A percentile compares a stretch with the other conserved stretches of the same genome.
Evolutionary conservation across 2,113 vertebrate genomes (phyloP).

Genomic region (Amblyopsis rosae): DNA sequence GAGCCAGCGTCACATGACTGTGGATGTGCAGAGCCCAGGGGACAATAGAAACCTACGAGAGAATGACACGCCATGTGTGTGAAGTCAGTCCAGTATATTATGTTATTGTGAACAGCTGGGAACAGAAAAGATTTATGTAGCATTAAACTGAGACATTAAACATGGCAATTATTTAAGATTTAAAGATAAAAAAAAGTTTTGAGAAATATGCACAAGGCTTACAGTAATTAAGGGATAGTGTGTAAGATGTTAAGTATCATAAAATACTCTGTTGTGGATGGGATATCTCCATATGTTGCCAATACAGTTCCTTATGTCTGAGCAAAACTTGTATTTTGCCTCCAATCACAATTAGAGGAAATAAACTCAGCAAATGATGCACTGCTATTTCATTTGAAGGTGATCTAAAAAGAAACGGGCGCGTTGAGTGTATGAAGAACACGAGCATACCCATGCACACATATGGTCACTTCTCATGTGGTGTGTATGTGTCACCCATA

Average conservation of each 20-base stretch:
- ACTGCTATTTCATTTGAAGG: not conserved
- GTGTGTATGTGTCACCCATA: no score
- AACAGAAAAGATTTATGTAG: not conserved
- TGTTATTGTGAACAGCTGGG: not conserved
- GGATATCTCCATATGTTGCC: not conserved
- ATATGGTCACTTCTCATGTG: not conserved
- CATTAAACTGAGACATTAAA: not conserved
- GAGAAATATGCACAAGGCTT: not conserved
- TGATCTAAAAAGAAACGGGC: no score
- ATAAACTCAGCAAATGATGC: not conserved
- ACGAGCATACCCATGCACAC: not conserved
- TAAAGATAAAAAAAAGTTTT: not conserved
- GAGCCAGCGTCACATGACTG: slow-evolving; percentile 77
- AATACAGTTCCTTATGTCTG: no score
- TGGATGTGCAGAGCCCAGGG: slow-evolving; percentile 73
- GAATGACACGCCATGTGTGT: slow-evolving; percentile 8
- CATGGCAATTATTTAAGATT: not conserved
- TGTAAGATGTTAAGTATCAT: not conserved
- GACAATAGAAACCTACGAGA: slow-evolving; percentile 80
- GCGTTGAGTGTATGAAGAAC: no score
- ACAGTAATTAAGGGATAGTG: no score
- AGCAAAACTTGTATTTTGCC: no score
- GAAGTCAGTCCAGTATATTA: not conserved
- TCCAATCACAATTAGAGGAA: not conserved
- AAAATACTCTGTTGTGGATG: no score